These are phyloP conservation scores for Garra rufa DNA, from an alignment of 2,113 vertebrate genomes.

Conservation along the genomic window DNA sequence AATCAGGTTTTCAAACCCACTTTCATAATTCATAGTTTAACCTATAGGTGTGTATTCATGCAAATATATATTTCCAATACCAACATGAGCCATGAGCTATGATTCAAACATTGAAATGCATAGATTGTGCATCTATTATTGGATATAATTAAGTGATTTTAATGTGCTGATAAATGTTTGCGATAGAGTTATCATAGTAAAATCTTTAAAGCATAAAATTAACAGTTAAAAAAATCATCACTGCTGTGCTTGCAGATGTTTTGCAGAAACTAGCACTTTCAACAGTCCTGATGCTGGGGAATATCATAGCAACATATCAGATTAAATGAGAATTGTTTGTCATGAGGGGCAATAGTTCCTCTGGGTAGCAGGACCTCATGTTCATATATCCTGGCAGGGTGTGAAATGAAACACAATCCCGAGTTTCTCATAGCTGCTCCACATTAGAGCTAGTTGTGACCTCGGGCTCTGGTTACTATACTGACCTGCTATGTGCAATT, in stretches of 20 bases:
- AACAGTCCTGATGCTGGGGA: not conserved
- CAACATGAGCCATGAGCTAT: not conserved
- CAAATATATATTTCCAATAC: not conserved
- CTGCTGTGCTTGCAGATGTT: not conserved
- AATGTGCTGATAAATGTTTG: not conserved
- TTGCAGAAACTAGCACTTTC: not conserved
- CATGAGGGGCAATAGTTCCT: not conserved
- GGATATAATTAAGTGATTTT: not conserved
- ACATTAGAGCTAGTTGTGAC: not conserved
- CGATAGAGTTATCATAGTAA: not conserved
- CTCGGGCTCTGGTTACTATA: conserved; percentile 1
- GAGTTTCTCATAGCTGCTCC: not conserved
- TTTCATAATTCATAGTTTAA: not conserved
- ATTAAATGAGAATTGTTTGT: not conserved
- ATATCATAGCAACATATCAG: not conserved
- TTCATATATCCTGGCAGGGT: conserved; percentile 1
- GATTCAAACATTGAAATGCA: not conserved
- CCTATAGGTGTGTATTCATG: not conserved
- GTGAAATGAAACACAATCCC: conserved; percentile 12
- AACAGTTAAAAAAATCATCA: not conserved
- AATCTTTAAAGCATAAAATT: not conserved
- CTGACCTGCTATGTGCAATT: conserved; percentile 1
- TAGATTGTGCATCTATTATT: not conserved
- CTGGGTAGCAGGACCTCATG: not conserved
- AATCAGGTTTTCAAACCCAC: not conserved